These are phyloP conservation scores for Alethe castanea DNA, from an alignment of 2,113 vertebrate species.

Conservation along the genomic window DNA sequence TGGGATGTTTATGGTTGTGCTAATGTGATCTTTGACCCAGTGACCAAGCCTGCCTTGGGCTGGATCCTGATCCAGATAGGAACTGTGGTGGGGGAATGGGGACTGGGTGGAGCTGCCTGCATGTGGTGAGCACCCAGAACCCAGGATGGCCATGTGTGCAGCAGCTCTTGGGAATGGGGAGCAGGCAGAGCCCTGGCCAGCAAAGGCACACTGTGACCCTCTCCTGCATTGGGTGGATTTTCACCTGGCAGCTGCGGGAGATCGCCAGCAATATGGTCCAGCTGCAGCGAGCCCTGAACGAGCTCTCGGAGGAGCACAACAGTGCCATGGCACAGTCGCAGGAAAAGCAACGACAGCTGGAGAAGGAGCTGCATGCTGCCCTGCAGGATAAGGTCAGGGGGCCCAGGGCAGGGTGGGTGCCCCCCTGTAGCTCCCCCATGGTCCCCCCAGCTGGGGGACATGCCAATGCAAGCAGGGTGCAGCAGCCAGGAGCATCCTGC, in stretches of 20 bases:
- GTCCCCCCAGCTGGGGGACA: neutral
- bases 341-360: conserved; percentile 66
- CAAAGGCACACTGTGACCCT: fast-evolving
- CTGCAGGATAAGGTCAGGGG: conserved; percentile 81
- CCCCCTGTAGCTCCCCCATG: neutral
- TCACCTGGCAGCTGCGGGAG: conserved; percentile 75
- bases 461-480: neutral
- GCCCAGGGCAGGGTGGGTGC: neutral
- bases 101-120: too few species aligned
- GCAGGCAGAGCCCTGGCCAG: neutral
- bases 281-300: conserved; percentile 77
- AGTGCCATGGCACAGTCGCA: conserved; percentile 67
- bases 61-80: neutral
- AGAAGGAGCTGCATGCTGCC: conserved; percentile 74
- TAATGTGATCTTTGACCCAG: neutral
- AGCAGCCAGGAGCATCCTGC: neutral
- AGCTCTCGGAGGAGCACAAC: conserved; percentile 76
- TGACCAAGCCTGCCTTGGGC: neutral
- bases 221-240: neutral
- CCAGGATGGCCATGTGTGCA: neutral
- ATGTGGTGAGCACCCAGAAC: neutral
- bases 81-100: neutral
- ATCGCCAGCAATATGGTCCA: conserved; percentile 74
- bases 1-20: neutral
- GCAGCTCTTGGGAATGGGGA: neutral